These are phyloP conservation scores for Conus ventricosus DNA, from an alignment of 1,140 invertebrate species.

Conservation along the genomic window DNA sequence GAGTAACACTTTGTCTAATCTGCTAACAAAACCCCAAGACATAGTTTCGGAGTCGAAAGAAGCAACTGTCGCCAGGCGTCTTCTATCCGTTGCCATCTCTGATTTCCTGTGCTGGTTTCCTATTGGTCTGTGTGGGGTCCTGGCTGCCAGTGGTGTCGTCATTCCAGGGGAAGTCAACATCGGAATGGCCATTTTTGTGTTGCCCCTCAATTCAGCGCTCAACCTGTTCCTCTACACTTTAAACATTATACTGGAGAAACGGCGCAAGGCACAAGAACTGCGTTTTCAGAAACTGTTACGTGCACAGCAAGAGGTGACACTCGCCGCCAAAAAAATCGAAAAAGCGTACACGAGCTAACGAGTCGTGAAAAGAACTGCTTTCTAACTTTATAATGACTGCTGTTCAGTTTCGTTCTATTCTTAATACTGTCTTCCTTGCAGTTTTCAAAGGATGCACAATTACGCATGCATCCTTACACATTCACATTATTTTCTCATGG, in stretches of 20 bases:
- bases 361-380: too few relatives aligned
- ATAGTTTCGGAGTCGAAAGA: not conserved
- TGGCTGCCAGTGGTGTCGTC: not conserved
- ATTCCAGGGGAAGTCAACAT: not conserved
- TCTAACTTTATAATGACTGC: too few relatives aligned
- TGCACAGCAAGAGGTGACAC: too few relatives aligned
- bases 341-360: too few relatives aligned
- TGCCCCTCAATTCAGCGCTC: not conserved
- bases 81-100: slow-evolving; percentile 24
- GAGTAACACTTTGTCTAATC: slow-evolving; percentile 30
- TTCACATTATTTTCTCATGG: too few relatives aligned
- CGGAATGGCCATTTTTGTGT: not conserved
- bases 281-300: too few relatives aligned
- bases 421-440: too few relatives aligned
- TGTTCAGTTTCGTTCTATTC: too few relatives aligned
- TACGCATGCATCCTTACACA: too few relatives aligned
- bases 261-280: too few relatives aligned
- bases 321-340: too few relatives aligned
- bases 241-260: not conserved
- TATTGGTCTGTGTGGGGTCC: slow-evolving; percentile 26
- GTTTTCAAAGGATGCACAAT: too few relatives aligned
- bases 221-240: slow-evolving; percentile 13
- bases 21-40: not conserved
- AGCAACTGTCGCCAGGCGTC: slow-evolving; percentile 17
- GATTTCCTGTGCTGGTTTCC: slow-evolving; percentile 45